Conservation (phyloP, 2,888 invertebrate species). For the Gisinianus flammeolus region DNA sequence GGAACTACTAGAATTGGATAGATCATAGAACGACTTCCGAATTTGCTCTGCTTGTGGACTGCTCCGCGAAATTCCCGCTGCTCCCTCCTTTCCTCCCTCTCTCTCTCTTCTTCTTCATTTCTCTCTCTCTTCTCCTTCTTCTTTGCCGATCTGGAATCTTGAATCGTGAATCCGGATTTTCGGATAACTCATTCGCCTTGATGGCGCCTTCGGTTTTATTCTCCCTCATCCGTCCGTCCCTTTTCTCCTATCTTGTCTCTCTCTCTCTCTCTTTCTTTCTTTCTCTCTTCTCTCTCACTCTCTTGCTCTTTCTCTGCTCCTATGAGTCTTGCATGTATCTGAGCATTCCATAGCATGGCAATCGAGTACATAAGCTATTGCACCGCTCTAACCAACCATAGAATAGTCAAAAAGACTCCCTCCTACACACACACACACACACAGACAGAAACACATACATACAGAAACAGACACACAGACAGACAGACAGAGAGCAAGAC, state of each 20-base stretch:
- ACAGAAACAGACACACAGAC: too few species aligned
- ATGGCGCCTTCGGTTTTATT: constrained; percentile 59
- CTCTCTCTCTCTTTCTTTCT: constrained; percentile 20
- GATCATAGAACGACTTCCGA: constrained; percentile 53
- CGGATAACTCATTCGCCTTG: constrained; percentile 59
- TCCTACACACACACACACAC: too few species aligned
- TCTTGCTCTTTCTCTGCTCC: too few species aligned
- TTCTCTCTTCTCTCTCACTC: constrained; percentile 15
- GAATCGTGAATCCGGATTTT: constrained; percentile 58
- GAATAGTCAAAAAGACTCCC: constrained; percentile 9
- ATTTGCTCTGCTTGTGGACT: constrained; percentile 43
- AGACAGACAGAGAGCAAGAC: background rate
- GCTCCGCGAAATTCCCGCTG: constrained; percentile 46
- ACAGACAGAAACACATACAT: too few species aligned
- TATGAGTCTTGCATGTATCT: background rate
- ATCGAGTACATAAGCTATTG: too few species aligned
- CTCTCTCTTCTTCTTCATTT: too few species aligned
- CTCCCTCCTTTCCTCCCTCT: too few species aligned
- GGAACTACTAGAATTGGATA: constrained; percentile 3
- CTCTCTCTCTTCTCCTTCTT: too few species aligned
- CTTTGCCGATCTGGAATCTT: constrained; percentile 34
- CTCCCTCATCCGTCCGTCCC: constrained; percentile 42
- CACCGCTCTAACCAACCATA: background rate
- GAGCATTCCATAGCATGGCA: background rate
- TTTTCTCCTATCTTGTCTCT: constrained; percentile 44